These are phyloP conservation scores for Pseudoatta argentina DNA, from an alignment of 1,140 invertebrate genomes.

Conservation along the genomic window DNA sequence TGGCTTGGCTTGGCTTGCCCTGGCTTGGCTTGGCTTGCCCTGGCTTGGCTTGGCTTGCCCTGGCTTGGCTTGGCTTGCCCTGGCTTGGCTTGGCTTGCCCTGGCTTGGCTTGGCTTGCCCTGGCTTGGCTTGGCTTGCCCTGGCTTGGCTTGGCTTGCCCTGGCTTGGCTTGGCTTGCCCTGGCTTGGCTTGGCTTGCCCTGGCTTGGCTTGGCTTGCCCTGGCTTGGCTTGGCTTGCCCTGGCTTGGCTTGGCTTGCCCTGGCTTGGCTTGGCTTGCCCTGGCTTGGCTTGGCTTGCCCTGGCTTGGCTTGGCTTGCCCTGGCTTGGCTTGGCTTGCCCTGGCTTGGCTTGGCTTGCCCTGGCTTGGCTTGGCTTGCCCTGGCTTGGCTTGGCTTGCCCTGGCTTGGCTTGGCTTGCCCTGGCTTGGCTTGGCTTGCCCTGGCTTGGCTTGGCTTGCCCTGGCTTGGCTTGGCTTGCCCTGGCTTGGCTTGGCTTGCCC, in stretches of 20 bases:
- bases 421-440: constrained; percentile 71
- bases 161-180: constrained; percentile 78
- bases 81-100: constrained; percentile 75
- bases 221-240: constrained; percentile 71
- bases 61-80: constrained; percentile 75
- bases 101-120: constrained; percentile 75
- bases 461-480: constrained; percentile 71
- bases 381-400: constrained; percentile 71
- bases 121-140: constrained; percentile 75
- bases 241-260: constrained; percentile 78
- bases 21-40: constrained; percentile 75
- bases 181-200: constrained; percentile 71
- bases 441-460: constrained; percentile 78
- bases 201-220: constrained; percentile 78
- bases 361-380: constrained; percentile 78
- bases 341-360: constrained; percentile 71
- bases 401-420: constrained; percentile 78
- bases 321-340: constrained; percentile 78
- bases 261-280: constrained; percentile 71
- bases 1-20: constrained; percentile 75
- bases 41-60: constrained; percentile 75
- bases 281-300: constrained; percentile 78
- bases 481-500: constrained; percentile 78
- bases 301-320: constrained; percentile 71
- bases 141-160: constrained; percentile 71